These are phyloP conservation scores for Manis crassicaudata DNA, from an alignment of 2,797 vertebrate genomes.

Conservation along the genomic window DNA sequence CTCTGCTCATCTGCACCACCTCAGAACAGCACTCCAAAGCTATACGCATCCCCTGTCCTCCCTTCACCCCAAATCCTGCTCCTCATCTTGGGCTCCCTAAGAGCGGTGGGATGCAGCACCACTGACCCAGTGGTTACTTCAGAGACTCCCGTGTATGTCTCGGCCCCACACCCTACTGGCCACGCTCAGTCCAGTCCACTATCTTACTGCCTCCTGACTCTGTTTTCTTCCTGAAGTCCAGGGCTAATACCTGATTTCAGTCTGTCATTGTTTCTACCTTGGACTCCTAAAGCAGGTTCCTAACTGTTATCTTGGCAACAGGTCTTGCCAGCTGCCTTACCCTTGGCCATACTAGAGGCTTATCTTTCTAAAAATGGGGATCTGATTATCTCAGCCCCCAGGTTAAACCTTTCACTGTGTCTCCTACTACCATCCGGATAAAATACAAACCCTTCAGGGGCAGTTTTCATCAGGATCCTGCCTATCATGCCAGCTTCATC, in stretches of 20 bases:
- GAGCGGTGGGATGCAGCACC: neutral
- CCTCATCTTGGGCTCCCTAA: neutral
- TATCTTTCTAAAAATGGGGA: neutral
- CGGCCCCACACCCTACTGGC: neutral
- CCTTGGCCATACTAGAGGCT: neutral
- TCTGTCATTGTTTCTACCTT: neutral
- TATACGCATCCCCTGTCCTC: no score
- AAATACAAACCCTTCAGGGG: neutral
- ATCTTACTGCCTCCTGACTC: neutral
- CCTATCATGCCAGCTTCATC: no score
- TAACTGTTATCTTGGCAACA: neutral
- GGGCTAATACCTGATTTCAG: neutral
- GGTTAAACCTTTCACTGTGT: neutral
- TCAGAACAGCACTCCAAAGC: neutral
- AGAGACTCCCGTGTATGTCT: neutral
- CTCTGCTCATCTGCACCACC: neutral
- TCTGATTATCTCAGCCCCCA: neutral
- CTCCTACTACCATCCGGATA: neutral
- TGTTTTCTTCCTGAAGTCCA: neutral
- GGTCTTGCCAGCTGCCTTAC: neutral
- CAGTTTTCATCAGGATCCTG: neutral
- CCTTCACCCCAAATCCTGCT: neutral
- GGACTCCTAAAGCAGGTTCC: neutral
- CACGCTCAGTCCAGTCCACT: accelerated
- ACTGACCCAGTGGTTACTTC: accelerated